phyloP scores from a whole-genome alignment of 2,797 vertebrate genomes.

The Rousettus madagascariensis region DNA sequence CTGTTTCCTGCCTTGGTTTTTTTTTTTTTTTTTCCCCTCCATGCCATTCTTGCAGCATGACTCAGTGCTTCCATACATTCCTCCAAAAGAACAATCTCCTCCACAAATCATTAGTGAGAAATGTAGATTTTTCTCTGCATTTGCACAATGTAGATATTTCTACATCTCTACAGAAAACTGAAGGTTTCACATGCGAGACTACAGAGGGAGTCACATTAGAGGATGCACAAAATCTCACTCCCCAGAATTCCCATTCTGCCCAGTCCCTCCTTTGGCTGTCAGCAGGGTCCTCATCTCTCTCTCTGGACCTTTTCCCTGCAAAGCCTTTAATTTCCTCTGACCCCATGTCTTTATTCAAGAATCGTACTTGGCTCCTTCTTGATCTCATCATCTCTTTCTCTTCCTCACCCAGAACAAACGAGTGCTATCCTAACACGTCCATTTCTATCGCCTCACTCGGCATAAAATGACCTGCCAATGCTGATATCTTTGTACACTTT shows the following conservation, averaged over 20 bases:
- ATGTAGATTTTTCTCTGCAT: not conserved
- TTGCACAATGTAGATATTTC: not conserved
- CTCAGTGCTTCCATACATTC: not conserved
- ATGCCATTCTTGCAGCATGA: not conserved
- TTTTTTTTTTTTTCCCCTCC: not conserved
- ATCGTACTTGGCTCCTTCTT: not conserved
- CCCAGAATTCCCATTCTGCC: not conserved
- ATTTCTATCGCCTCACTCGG: not conserved
- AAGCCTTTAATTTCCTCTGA: not conserved
- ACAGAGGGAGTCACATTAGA: not conserved
- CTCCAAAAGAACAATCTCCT: not conserved
- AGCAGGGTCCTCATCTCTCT: not conserved
- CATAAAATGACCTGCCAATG: not conserved
- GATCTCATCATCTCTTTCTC: not conserved
- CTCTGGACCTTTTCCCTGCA: not conserved
- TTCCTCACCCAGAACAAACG: not conserved
- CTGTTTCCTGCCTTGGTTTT: not conserved
- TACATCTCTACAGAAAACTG: not conserved
- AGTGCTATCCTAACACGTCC: not conserved
- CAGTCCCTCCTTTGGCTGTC: not conserved
- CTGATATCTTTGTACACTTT: not conserved
- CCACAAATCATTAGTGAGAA: not conserved
- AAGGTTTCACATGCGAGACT: not conserved
- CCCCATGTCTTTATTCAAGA: not conserved
- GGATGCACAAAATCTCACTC: not conserved